These are phyloP conservation scores for Nasonia giraulti DNA, from an alignment of 1,140 invertebrate genomes.

Conservation along the genomic window DNA sequence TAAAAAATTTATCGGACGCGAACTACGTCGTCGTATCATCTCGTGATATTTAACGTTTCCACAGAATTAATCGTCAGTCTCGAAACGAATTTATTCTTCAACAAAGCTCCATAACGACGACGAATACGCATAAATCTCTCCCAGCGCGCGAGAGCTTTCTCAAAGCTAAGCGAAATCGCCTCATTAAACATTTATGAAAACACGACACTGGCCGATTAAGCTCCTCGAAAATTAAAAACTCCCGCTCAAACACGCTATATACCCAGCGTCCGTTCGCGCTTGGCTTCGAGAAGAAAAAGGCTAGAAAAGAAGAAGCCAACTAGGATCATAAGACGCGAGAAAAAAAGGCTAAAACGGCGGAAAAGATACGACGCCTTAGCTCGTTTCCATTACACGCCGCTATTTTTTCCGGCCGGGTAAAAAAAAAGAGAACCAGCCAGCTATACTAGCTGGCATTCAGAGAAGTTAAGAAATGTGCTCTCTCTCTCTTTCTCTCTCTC, in stretches of 20 bases:
- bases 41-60: too few species aligned
- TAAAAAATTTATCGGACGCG: too few species aligned
- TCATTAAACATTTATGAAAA: slow-evolving; percentile 48
- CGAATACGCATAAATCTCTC: too few species aligned
- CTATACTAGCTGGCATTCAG: background rate
- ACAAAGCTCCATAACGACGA: too few species aligned
- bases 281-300: slow-evolving; percentile 10
- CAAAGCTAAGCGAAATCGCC: background rate
- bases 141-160: too few species aligned
- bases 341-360: background rate
- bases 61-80: too few species aligned
- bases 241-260: background rate
- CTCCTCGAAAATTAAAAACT: slow-evolving; percentile 40
- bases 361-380: background rate
- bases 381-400: slow-evolving; percentile 31
- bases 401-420: background rate
- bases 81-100: too few species aligned
- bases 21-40: too few species aligned
- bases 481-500: too few species aligned
- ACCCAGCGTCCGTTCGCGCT: too few species aligned
- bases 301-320: background rate
- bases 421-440: background rate
- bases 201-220: slow-evolving; percentile 26
- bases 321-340: slow-evolving; percentile 8
- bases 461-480: slow-evolving; percentile 36